A percentile compares a stretch with the other conserved stretches of the same genome.
Evolutionary conservation across 30 jellyfish, hydroid and myxozoan genomes (phyloP).

Genomic region (Turritopsis rubra): DNA sequence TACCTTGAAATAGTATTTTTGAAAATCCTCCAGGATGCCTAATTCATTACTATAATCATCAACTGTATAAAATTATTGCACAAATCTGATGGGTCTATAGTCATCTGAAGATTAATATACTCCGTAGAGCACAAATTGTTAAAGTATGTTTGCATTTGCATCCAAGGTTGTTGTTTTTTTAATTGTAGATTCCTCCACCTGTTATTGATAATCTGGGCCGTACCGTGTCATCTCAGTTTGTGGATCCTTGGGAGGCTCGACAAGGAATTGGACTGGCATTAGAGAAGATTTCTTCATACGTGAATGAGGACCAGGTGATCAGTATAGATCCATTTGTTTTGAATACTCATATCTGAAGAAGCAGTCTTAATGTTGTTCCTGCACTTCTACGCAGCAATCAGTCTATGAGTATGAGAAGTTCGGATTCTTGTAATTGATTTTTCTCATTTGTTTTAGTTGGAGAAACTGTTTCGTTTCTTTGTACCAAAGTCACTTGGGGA

Average conservation of each 20-base stretch:
- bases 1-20: no score
- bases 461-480: constrained; percentile 48
- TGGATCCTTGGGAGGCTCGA: constrained; percentile 89
- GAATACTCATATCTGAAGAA: not conserved
- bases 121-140: no score
- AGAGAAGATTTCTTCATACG: constrained; percentile 46
- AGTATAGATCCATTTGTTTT: not conserved
- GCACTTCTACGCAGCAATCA: not conserved
- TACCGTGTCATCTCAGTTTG: constrained; percentile 57
- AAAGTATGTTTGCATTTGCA: no score
- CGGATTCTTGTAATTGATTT: no score
- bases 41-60: no score
- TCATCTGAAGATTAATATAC: no score
- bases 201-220: constrained; percentile 82
- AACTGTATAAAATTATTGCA: no score
- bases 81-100: no score
- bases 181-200: constrained; percentile 68
- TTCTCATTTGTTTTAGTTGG: constrained; percentile 35
- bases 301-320: constrained; percentile 60
- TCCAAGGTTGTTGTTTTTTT: no score
- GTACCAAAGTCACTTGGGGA: constrained; percentile 90
- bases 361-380: not conserved
- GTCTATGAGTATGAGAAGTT: no score
- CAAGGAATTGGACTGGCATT: constrained; percentile 78
- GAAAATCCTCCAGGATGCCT: no score